Conservation (phyloP, 2,888 invertebrate genomes). For the Odontocolon sp. region DNA sequence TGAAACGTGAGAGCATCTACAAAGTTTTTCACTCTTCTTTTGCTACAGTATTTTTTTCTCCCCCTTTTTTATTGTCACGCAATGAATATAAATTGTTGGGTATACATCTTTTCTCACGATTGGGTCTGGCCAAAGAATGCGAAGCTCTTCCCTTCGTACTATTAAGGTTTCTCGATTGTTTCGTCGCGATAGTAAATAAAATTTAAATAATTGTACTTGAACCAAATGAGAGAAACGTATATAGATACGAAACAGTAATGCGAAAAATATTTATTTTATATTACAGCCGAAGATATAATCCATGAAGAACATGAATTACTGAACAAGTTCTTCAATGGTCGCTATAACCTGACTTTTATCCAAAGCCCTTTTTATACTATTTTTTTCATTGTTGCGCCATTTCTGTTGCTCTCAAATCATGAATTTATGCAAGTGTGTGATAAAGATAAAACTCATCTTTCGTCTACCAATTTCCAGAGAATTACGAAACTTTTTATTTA, state of each 20-base stretch:
- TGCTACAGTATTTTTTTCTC: not conserved
- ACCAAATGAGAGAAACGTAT: constrained; percentile 1
- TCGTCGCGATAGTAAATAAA: not conserved
- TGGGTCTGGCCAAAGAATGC: not conserved
- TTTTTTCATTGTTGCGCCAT: constrained; percentile 1
- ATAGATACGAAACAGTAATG: not conserved
- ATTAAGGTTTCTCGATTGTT: constrained; percentile 8
- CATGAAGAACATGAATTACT: not conserved
- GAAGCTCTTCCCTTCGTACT: not conserved
- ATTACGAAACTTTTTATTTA: too few species aligned
- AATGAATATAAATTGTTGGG: constrained; percentile 18
- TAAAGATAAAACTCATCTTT: too few species aligned
- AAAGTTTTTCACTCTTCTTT: constrained; percentile 21
- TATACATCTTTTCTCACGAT: constrained; percentile 18
- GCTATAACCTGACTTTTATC: not conserved
- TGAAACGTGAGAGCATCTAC: not conserved
- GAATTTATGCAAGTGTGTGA: too few species aligned
- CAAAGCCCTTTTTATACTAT: not conserved
- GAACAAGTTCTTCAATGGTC: not conserved
- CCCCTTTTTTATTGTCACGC: not conserved
- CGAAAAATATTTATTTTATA: constrained; percentile 3
- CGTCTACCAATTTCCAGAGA: too few species aligned
- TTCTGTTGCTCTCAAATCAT: too few species aligned
- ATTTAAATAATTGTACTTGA: not conserved
- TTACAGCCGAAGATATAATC: not conserved